phyloP scores from a whole-genome alignment of 30 jellyfish, hydroid and myxozoan species.

The Rhopilema esculentum region DNA sequence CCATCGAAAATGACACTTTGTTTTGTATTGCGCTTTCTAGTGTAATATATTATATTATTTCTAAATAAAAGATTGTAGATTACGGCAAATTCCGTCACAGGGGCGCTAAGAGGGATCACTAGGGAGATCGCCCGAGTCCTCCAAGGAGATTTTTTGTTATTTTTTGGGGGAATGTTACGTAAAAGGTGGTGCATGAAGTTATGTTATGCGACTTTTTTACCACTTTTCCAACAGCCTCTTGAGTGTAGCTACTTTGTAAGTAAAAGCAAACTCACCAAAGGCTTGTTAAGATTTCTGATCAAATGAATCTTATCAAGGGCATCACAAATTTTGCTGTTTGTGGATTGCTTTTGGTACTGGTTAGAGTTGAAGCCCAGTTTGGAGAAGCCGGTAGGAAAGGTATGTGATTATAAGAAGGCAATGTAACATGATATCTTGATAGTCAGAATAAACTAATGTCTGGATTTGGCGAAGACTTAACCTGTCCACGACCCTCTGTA shows the following conservation, averaged over 20 bases:
- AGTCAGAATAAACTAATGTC: neutral
- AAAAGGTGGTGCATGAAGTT: neutral
- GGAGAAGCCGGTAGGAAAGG: neutral
- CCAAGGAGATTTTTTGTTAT: slow-evolving; percentile 1
- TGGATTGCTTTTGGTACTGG: neutral
- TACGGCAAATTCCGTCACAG: neutral
- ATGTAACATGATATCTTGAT: neutral
- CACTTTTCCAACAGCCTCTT: neutral
- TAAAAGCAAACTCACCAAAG: neutral
- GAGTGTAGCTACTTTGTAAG: neutral
- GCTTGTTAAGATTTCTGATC: neutral
- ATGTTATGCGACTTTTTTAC: neutral
- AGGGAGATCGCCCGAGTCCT: slow-evolving; percentile 29
- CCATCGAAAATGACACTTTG: too few relatives aligned
- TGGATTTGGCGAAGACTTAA: neutral
- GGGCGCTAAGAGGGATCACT: slow-evolving; percentile 43
- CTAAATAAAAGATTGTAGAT: neutral
- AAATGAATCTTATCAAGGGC: neutral
- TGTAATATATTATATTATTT: neutral
- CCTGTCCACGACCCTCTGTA: neutral
- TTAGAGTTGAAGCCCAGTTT: neutral
- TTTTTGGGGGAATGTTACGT: neutral
- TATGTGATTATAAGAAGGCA: neutral
- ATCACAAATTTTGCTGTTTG: neutral
- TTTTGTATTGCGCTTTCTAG: too few relatives aligned